A percentile compares a stretch with the other conserved stretches of the same genome.
These are phyloP conservation scores for Lepidurus apus DNA, from an alignment of 1,140 invertebrate species.

Conservation along the genomic window DNA sequence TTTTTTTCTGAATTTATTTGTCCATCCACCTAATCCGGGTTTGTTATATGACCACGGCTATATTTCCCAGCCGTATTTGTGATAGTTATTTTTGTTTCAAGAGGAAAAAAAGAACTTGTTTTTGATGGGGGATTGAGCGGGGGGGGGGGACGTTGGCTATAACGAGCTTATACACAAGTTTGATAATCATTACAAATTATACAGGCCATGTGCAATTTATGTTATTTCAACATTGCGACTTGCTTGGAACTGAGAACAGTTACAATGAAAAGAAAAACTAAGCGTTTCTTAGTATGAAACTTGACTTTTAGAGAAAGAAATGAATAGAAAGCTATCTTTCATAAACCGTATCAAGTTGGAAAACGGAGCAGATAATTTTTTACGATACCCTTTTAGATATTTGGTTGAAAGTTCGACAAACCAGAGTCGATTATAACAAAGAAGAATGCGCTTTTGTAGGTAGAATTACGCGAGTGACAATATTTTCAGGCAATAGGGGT, in stretches of 20 bases:
- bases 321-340: not conserved
- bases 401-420: too few relatives aligned
- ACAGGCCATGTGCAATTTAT: conserved; percentile 14
- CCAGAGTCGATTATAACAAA: too few relatives aligned
- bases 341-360: not conserved
- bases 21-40: conserved; percentile 13
- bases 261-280: not conserved
- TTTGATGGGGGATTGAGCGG: not conserved
- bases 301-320: not conserved
- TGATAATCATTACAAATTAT: conserved; percentile 22
- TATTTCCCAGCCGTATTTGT: conserved; percentile 21
- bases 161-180: conserved; percentile 18
- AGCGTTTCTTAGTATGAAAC: not conserved
- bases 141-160: not conserved
- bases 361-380: too few relatives aligned
- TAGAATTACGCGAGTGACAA: too few relatives aligned
- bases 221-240: not conserved
- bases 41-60: conserved; percentile 18
- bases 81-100: conserved; percentile 17
- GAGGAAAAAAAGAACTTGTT: conserved; percentile 11
- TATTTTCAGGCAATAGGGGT: too few relatives aligned
- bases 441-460: too few relatives aligned
- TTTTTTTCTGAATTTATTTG: conserved; percentile 16
- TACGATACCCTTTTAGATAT: too few relatives aligned
- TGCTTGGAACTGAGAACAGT: not conserved